Evolutionary conservation across 2,113 vertebrate species (phyloP).

Genomic region (Proteles cristata): DNA sequence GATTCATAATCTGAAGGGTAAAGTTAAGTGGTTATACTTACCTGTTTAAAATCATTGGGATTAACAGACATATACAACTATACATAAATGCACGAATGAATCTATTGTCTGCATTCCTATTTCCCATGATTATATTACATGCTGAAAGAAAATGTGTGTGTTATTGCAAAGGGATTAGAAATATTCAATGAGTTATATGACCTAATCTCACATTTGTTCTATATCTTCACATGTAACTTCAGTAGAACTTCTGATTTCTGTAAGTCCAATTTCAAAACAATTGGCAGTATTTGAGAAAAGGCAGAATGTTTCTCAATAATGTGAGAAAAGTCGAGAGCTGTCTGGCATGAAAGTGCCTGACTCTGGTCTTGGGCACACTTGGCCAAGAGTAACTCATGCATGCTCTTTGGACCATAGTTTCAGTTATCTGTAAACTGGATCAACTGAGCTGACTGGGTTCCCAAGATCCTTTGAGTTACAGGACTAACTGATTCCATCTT

Average conservation of each 20-base stretch:
- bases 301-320: neutral
- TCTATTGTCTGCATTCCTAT: neutral
- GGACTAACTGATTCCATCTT: neutral
- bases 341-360: neutral
- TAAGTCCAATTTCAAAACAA: constrained; percentile 34
- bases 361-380: neutral
- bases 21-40: neutral
- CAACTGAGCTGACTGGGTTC: neutral
- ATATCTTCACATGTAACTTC: neutral
- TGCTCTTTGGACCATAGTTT: neutral
- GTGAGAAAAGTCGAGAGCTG: neutral
- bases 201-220: neutral
- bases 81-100: neutral
- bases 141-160: neutral
- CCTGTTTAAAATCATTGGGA: neutral
- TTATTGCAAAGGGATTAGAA: neutral
- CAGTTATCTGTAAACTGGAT: neutral
- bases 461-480: neutral
- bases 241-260: neutral
- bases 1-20: neutral
- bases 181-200: neutral
- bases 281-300: neutral
- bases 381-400: neutral
- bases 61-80: neutral
- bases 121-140: neutral